phyloP scores from a whole-genome alignment of 2,888 invertebrate genomes.

The Caenorhabditis sinica region DNA sequence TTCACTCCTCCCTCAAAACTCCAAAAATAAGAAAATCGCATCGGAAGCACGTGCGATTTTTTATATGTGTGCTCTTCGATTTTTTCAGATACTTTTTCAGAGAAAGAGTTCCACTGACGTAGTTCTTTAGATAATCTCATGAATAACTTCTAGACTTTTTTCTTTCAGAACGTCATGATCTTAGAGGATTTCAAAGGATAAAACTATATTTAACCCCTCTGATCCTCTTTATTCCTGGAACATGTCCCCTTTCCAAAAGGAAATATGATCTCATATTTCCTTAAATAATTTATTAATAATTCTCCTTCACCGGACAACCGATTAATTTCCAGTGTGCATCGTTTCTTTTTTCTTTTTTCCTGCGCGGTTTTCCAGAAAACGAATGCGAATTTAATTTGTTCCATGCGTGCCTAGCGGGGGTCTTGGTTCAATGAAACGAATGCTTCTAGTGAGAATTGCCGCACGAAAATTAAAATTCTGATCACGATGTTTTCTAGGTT shows the following conservation, averaged over 20 bases:
- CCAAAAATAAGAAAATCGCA: not conserved
- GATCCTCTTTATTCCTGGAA: too few relatives aligned
- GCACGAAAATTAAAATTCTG: conserved; percentile 9
- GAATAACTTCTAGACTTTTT: too few relatives aligned
- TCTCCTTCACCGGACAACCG: not conserved
- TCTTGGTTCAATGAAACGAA: too few relatives aligned
- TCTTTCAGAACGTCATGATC: too few relatives aligned
- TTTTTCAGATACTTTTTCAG: not conserved
- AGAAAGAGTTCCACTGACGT: not conserved
- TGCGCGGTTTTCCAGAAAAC: not conserved
- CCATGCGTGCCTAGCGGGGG: not conserved
- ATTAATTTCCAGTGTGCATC: not conserved
- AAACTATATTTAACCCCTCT: too few relatives aligned
- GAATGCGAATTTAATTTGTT: not conserved
- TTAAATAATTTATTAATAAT: conserved; percentile 4
- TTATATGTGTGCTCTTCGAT: not conserved
- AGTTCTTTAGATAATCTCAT: not conserved
- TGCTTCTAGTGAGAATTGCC: not conserved
- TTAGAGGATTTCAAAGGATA: too few relatives aligned
- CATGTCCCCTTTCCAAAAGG: too few relatives aligned
- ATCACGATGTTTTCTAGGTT: not conserved
- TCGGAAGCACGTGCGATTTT: conserved; percentile 11
- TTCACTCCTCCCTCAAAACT: not conserved
- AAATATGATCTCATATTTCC: conserved; percentile 11
- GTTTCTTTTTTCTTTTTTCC: not conserved